Conservation (phyloP, 2,797 vertebrate species). For the Octomys mimax region DNA sequence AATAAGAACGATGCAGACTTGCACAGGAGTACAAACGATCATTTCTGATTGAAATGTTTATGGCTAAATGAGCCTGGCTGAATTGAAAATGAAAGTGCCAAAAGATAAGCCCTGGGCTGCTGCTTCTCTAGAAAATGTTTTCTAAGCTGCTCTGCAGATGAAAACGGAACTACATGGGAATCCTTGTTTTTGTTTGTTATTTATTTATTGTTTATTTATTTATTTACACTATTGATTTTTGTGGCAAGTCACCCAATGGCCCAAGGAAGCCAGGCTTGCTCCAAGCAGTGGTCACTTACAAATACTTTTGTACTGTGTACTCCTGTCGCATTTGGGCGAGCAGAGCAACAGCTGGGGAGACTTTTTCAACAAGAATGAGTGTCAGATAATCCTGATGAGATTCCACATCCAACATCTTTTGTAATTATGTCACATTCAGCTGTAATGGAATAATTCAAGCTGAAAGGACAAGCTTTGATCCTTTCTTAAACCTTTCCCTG, state of each 20-base stretch:
- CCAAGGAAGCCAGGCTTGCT: slow-evolving; percentile 75
- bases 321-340: slow-evolving; percentile 91
- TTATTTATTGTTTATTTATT: too few species aligned
- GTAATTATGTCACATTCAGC: slow-evolving; percentile 96
- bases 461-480: slow-evolving; percentile 94
- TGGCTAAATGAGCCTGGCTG: slow-evolving; percentile 66
- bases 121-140: slow-evolving; percentile 32
- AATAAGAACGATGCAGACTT: slow-evolving; percentile 46
- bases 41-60: slow-evolving; percentile 77
- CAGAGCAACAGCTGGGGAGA: slow-evolving; percentile 93
- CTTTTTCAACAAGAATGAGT: slow-evolving; percentile 94
- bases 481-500: slow-evolving; percentile 94
- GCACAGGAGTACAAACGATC: slow-evolving; percentile 39
- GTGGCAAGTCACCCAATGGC: slow-evolving; percentile 82
- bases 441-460: slow-evolving; percentile 95
- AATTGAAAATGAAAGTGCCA: slow-evolving; percentile 57
- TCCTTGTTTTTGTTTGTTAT: slow-evolving; percentile 51
- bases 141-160: slow-evolving; percentile 65
- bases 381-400: slow-evolving; percentile 95
- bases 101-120: slow-evolving; percentile 40
- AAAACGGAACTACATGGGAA: slow-evolving; percentile 52
- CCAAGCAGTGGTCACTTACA: slow-evolving; percentile 87
- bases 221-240: slow-evolving; percentile 71
- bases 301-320: slow-evolving; percentile 90
- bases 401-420: slow-evolving; percentile 94